A percentile compares a stretch with the other conserved stretches of the same genome.
Evolutionary conservation across 92 coral and sea anemone species (phyloP).

Genomic region (Phenganax stokvisi): DNA sequence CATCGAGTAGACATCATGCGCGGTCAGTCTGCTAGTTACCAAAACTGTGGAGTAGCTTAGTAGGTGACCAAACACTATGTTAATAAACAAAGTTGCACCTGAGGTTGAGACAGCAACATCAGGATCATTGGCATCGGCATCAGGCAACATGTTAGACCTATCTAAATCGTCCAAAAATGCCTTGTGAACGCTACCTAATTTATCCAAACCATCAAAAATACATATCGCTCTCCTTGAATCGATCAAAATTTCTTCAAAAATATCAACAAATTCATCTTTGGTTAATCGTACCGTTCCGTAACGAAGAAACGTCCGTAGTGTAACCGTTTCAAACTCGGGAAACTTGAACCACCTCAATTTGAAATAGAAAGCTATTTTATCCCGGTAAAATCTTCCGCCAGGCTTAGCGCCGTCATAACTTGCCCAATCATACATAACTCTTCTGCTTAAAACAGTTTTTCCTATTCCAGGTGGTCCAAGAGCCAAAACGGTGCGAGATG

Average conservation of each 20-base stretch:
- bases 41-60: constrained; percentile 50
- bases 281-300: background rate
- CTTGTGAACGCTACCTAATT: constrained; percentile 16
- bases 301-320: constrained; percentile 33
- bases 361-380: constrained; percentile 29
- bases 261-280: too few species aligned
- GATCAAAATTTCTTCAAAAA: background rate
- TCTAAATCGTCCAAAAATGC: too few species aligned
- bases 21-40: constrained; percentile 48
- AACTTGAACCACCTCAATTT: constrained; percentile 44
- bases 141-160: too few species aligned
- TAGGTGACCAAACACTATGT: constrained; percentile 36
- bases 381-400: background rate
- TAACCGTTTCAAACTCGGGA: constrained; percentile 17
- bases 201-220: constrained; percentile 60
- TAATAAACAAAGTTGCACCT: constrained; percentile 42
- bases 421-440: constrained; percentile 44
- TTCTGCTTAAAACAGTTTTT: constrained; percentile 45
- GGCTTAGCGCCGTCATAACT: background rate
- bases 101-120: constrained; percentile 2
- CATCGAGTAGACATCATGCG: constrained; percentile 22
- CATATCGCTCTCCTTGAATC: constrained; percentile 38
- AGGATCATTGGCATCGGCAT: too few species aligned
- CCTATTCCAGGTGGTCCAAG: constrained; percentile 60
- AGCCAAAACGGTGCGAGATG: constrained; percentile 40